Conservation (phyloP, 1,140 invertebrate species). For the Trichonephila clavipes region DNA sequence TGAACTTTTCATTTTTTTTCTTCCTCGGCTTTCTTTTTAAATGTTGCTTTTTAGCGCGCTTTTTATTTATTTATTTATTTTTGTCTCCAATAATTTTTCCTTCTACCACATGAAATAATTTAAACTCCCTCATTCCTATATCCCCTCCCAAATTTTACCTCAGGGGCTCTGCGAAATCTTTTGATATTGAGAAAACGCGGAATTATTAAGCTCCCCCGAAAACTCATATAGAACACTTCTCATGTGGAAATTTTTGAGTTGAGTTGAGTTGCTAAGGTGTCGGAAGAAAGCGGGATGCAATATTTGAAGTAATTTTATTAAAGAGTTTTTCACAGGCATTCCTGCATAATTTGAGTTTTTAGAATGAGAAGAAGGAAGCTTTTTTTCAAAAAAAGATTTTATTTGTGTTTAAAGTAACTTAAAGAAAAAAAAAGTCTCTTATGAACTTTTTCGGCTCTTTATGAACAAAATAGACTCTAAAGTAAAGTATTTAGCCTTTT, state of each 20-base stretch:
- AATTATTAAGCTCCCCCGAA: not conserved
- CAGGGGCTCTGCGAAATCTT: not conserved
- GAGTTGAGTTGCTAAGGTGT: not conserved
- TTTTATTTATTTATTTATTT: not conserved
- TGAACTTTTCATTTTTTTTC: not conserved
- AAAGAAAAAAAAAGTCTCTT: too few relatives aligned
- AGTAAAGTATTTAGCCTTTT: too few relatives aligned
- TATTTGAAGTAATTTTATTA: conserved; percentile 29
- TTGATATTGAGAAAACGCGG: conserved; percentile 25
- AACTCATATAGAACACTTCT: not conserved
- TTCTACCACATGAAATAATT: not conserved
- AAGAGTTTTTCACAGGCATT: not conserved
- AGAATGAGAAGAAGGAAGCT: not conserved
- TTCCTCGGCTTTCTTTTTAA: not conserved
- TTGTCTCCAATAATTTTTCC: conserved; percentile 10
- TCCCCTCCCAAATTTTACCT: not conserved
- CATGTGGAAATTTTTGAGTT: not conserved
- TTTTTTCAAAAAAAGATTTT: too few relatives aligned
- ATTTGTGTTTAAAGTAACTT: too few relatives aligned
- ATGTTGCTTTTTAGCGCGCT: not conserved
- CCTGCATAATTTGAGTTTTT: conserved; percentile 5
- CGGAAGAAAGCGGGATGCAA: not conserved
- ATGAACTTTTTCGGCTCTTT: too few relatives aligned
- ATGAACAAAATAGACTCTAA: too few relatives aligned
- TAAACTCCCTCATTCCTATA: not conserved